These are phyloP conservation scores for Dendroctonus valens DNA, from an alignment of 1,140 invertebrate species.

Conservation along the genomic window DNA sequence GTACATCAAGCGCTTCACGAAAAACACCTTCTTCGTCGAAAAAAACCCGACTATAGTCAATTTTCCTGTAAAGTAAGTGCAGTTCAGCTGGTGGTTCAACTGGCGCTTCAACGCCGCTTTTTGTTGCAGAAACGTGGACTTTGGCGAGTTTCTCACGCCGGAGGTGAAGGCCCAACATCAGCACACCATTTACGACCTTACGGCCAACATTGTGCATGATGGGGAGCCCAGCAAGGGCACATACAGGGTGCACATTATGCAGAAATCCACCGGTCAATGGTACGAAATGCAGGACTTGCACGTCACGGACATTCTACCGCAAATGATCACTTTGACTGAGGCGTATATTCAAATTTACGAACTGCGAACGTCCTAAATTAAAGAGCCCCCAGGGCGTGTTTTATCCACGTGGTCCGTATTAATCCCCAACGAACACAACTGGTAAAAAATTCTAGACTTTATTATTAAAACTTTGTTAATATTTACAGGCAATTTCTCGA, in stretches of 20 bases:
- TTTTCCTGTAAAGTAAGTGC: slow-evolving; percentile 94
- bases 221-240: slow-evolving; percentile 92
- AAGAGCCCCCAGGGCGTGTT: not conserved
- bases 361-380: slow-evolving; percentile 47
- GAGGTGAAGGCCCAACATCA: slow-evolving; percentile 78
- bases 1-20: slow-evolving; percentile 97
- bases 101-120: not conserved
- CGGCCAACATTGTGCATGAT: slow-evolving; percentile 98
- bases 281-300: slow-evolving; percentile 99
- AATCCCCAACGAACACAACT: too few relatives aligned
- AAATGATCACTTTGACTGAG: slow-evolving; percentile 99
- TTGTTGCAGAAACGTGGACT: slow-evolving; percentile 85
- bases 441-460: too few relatives aligned
- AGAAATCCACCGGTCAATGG: slow-evolving; percentile 85
- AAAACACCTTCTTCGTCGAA: slow-evolving; percentile 98
- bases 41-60: slow-evolving; percentile 99
- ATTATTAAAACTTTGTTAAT: too few relatives aligned
- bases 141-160: slow-evolving; percentile 90
- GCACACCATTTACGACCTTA: slow-evolving; percentile 88
- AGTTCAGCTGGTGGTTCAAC: not conserved
- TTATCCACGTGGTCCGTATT: too few relatives aligned
- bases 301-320: slow-evolving; percentile 95
- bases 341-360: slow-evolving; percentile 93
- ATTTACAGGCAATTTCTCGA: too few relatives aligned
- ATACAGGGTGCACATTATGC: slow-evolving; percentile 93